Conservation (phyloP, 2,113 vertebrate species). For the Melierax canorus region DNA sequence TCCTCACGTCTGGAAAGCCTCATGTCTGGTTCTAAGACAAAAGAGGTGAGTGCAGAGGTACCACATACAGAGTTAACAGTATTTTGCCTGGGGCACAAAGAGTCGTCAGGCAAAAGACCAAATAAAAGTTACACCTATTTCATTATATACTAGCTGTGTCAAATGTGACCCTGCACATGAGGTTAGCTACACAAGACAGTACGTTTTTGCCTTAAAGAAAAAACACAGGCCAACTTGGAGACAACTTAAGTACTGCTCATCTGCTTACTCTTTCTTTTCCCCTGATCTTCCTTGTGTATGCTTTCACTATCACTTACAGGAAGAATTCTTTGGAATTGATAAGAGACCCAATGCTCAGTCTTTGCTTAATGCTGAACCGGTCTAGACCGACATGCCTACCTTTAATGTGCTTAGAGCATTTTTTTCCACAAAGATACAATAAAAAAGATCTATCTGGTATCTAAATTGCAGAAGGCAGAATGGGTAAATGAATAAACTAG, state of each 20-base stretch:
- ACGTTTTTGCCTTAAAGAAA: background rate
- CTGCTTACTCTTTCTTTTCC: background rate
- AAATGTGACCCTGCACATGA: background rate
- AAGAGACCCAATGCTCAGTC: background rate
- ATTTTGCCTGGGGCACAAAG: background rate
- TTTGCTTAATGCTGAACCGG: background rate
- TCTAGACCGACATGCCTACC: background rate
- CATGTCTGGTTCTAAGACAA: background rate
- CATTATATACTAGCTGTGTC: background rate
- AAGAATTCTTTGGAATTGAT: background rate
- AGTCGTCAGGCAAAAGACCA: background rate
- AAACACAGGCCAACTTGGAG: background rate
- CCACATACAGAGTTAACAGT: background rate
- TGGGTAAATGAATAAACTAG: background rate
- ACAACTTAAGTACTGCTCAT: background rate
- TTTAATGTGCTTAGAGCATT: background rate
- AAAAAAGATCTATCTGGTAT: background rate
- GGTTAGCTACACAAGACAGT: background rate
- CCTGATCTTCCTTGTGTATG: background rate
- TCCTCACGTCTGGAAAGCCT: background rate
- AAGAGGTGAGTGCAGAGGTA: background rate
- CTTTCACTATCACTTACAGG: background rate
- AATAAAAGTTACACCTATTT: background rate
- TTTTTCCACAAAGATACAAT: background rate
- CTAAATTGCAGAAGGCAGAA: background rate